Evolutionary conservation across 2,797 vertebrate genomes (phyloP).

Genomic region (Cephalopachus bancanus): DNA sequence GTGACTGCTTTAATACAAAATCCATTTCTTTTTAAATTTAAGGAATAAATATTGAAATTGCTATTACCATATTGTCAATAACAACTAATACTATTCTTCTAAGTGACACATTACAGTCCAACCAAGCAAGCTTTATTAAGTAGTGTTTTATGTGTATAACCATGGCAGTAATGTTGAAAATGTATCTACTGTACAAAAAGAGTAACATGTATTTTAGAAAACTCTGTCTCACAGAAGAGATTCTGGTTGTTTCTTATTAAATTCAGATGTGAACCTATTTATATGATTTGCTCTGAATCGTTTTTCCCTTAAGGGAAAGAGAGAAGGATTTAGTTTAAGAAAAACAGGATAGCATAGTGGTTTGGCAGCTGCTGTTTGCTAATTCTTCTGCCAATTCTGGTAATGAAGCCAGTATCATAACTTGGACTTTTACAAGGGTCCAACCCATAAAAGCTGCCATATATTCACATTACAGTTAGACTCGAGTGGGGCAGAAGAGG

Average conservation of each 20-base stretch:
- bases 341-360: not conserved
- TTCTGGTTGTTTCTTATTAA: conserved; percentile 45
- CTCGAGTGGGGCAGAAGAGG: not conserved
- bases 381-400: not conserved
- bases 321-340: conserved; percentile 17
- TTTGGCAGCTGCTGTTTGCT: conserved; percentile 37
- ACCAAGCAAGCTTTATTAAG: not conserved
- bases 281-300: conserved; percentile 50
- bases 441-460: not conserved
- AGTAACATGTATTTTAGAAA: conserved; percentile 27
- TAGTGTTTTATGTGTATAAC: not conserved
- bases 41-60: conserved; percentile 19
- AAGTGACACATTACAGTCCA: not conserved
- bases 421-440: not conserved
- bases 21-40: conserved; percentile 37
- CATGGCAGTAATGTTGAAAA: not conserved
- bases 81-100: not conserved
- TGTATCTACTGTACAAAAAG: not conserved
- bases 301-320: conserved; percentile 20
- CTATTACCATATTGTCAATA: not conserved
- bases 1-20: conserved; percentile 18
- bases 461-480: not conserved
- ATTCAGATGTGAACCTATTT: conserved; percentile 35
- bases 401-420: not conserved
- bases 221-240: conserved; percentile 21